Percentiles rank a stretch among this genome's conserved stretches.
Conservation (phyloP, 2,888 invertebrate species). For the Sarcophaga carnaria region DNA sequence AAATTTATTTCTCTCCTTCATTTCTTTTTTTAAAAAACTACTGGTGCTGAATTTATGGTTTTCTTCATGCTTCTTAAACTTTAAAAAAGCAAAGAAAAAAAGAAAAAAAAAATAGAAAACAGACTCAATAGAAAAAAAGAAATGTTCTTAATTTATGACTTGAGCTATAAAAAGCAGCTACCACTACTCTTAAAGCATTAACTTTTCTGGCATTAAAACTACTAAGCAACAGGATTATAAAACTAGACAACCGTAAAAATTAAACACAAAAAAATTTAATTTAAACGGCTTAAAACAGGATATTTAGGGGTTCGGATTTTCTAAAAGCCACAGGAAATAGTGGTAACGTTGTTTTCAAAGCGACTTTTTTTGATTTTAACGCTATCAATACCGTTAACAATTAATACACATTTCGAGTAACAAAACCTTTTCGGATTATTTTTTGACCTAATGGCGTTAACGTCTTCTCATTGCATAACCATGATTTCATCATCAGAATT, state of each 20-base stretch:
- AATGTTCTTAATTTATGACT: slow-evolving; percentile 33
- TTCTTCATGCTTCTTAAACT: slow-evolving; percentile 34
- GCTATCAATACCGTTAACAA: too few species aligned
- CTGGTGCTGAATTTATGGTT: slow-evolving; percentile 53
- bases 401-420: too few species aligned
- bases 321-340: background rate
- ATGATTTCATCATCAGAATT: too few species aligned
- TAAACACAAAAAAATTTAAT: background rate
- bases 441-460: too few species aligned
- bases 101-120: background rate
- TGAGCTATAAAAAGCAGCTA: background rate
- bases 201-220: slow-evolving; percentile 1
- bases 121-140: background rate
- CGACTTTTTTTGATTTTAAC: too few species aligned
- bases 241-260: background rate
- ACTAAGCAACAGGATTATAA: slow-evolving; percentile 46
- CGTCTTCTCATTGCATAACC: too few species aligned
- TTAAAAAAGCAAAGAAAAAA: background rate
- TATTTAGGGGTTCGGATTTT: background rate
- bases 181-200: background rate
- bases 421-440: too few species aligned
- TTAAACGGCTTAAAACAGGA: slow-evolving; percentile 6
- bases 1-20: background rate
- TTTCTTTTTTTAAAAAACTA: background rate
- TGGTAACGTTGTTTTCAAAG: too few species aligned